Percentiles rank a stretch among this genome's conserved stretches.
Conservation (phyloP, 1,140 invertebrate genomes). For the Lucilia sericata region DNA sequence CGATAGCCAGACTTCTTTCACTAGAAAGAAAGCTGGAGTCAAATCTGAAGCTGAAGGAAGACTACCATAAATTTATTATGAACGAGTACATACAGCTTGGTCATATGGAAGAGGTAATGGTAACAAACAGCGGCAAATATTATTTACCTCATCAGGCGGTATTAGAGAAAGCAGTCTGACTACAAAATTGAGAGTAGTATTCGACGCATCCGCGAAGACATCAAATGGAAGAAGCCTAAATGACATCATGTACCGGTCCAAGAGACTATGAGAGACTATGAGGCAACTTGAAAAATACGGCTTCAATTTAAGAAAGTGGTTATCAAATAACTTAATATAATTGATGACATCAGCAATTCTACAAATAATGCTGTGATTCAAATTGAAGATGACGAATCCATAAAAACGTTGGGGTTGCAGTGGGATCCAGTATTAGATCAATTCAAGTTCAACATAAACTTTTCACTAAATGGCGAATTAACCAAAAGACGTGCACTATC, state of each 20-base stretch:
- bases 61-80: constrained; percentile 52
- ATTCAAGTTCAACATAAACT: constrained; percentile 49
- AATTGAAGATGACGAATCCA: constrained; percentile 41
- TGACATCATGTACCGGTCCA: constrained; percentile 54
- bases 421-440: constrained; percentile 58
- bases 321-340: constrained; percentile 52
- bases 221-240: not conserved
- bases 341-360: not conserved
- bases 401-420: constrained; percentile 58
- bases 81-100: constrained; percentile 54
- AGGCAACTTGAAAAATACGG: constrained; percentile 55
- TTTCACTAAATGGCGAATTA: not conserved
- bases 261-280: constrained; percentile 61
- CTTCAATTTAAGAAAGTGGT: constrained; percentile 67
- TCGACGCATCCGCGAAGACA: not conserved
- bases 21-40: not conserved
- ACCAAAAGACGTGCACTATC: constrained; percentile 62
- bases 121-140: constrained; percentile 47
- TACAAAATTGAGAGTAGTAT: not conserved
- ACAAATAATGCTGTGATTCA: not conserved
- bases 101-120: constrained; percentile 61
- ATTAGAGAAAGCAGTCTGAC: constrained; percentile 49
- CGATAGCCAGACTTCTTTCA: not conserved
- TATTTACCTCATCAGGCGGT: constrained; percentile 59
- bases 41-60: not conserved